Conservation (phyloP, 2,888 invertebrate genomes). For the Ptilodon capucinus region DNA sequence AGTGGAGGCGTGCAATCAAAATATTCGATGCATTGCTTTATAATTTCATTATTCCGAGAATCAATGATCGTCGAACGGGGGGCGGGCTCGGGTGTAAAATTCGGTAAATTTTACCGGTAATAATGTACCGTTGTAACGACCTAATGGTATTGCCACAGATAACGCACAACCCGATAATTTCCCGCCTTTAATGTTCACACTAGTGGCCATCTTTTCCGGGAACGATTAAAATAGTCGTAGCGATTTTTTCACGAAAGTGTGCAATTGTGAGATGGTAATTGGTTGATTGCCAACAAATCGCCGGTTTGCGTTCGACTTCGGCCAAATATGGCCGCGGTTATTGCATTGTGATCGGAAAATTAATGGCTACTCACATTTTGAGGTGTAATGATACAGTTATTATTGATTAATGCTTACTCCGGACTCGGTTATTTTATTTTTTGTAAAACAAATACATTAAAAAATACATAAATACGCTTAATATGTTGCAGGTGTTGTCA, state of each 20-base stretch:
- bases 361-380: conserved; percentile 14
- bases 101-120: conserved; percentile 46
- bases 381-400: conserved; percentile 21
- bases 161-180: conserved; percentile 48
- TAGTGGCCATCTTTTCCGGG: conserved; percentile 1
- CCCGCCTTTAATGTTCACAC: conserved; percentile 56
- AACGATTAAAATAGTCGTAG: conserved; percentile 32
- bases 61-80: conserved; percentile 50
- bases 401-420: conserved; percentile 5
- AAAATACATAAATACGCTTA: background rate
- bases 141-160: conserved; percentile 43
- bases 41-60: conserved; percentile 66
- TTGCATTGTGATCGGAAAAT: conserved; percentile 26
- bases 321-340: conserved; percentile 38
- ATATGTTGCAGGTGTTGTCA: too few species aligned
- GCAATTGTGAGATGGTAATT: conserved; percentile 41
- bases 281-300: conserved; percentile 49
- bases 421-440: conserved; percentile 10
- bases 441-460: conserved; percentile 28
- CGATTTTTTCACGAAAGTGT: conserved; percentile 39
- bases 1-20: conserved; percentile 44
- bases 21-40: conserved; percentile 45
- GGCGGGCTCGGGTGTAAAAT: conserved; percentile 52
- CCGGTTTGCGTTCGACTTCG: conserved; percentile 29
- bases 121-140: conserved; percentile 61